Percentiles rank a stretch among this genome's conserved stretches.
These are phyloP conservation scores for fruit fly (Drosophila melanogaster) DNA, from an alignment of 1,140 invertebrate genomes.

Conservation along the genomic window DNA sequence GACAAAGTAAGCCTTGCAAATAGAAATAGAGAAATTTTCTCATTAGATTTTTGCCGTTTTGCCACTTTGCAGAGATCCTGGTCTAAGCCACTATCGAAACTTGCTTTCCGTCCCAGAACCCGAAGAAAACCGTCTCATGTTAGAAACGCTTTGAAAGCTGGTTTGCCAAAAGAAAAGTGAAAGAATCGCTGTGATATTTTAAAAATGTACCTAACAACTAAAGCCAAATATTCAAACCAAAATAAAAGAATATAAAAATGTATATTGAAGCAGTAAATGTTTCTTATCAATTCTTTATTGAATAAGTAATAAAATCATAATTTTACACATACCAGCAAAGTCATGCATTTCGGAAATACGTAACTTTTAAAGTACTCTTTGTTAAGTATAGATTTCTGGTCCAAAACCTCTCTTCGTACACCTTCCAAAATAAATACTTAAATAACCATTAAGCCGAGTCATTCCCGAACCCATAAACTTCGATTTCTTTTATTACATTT, in stretches of 20 bases:
- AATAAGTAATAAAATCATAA: too few species aligned
- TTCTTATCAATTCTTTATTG: too few species aligned
- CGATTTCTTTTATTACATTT: conserved; percentile 27
- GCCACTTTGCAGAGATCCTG: conserved; percentile 26
- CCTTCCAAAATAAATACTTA: neutral
- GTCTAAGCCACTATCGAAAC: conserved; percentile 46
- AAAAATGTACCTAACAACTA: neutral
- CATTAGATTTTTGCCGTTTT: conserved; percentile 70
- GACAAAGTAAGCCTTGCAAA: conserved; percentile 47
- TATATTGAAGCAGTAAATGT: too few species aligned
- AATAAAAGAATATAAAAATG: too few species aligned
- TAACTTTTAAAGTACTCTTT: too few species aligned
- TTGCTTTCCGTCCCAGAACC: conserved; percentile 53
- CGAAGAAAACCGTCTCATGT: conserved; percentile 28
- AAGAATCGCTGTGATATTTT: conserved; percentile 34
- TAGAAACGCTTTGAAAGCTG: conserved; percentile 61
- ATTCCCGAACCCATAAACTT: conserved; percentile 19
- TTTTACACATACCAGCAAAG: too few species aligned
- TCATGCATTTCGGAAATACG: too few species aligned
- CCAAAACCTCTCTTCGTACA: neutral
- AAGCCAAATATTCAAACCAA: too few species aligned
- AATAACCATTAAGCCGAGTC: neutral
- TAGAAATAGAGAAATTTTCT: conserved; percentile 80
- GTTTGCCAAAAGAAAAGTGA: conserved; percentile 61
- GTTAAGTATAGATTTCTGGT: neutral